Base-by-base conservation (phyloP, 2,888 invertebrate species). In the Polia nebulosa region DNA sequence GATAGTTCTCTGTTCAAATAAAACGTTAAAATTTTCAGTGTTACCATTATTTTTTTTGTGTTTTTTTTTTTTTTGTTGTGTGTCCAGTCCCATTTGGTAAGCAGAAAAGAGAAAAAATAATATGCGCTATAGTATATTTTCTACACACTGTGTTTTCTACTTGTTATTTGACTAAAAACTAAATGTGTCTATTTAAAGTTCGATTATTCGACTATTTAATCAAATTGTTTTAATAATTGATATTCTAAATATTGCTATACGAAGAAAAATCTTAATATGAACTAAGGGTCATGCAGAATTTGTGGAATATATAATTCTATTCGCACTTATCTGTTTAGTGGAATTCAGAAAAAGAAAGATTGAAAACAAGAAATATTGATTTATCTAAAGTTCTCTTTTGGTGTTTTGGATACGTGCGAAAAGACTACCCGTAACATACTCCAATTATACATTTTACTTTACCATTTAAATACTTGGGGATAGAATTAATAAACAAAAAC, bases 1-100 rank as follows among this genome's bases (percentile, higher is more conserved):
- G 97, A 97, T 99, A 99, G 96, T 99, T 99, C 96, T 99, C 99
- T 99, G 97, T 96, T 96, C 62, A 74, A 78, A 73, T 81, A 82
- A 74, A 80, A 56, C 39, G 79, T 77, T 76, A 76, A 32, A 75
- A 83, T 85, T 84, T 84, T 88, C 85, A 83, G 87, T 87, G 85
- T 90, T 88, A 91, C 89, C 89, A 87, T 87, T 85, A 73, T 68
- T 70, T 65, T 82, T 67, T 75, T 65, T 61, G 68, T 65, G 17
- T 80, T 66, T 67, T 61, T 71, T 72, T n/a, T 66, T 73, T 72
- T 82, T 80, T 85, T 86, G 85, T 85, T 20, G 88, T 20, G 88
- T 84, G 87, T 95, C 95, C 95, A 90, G 91, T 93, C 90, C 94
- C 92, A 84, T 93, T 93, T 89, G 93, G 95, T 92, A 94, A 93